A percentile compares a stretch with the other conserved stretches of the same genome.
These are phyloP conservation scores for Rhogogaster chlorosoma DNA, from an alignment of 2,888 invertebrate genomes.

Conservation along the genomic window DNA sequence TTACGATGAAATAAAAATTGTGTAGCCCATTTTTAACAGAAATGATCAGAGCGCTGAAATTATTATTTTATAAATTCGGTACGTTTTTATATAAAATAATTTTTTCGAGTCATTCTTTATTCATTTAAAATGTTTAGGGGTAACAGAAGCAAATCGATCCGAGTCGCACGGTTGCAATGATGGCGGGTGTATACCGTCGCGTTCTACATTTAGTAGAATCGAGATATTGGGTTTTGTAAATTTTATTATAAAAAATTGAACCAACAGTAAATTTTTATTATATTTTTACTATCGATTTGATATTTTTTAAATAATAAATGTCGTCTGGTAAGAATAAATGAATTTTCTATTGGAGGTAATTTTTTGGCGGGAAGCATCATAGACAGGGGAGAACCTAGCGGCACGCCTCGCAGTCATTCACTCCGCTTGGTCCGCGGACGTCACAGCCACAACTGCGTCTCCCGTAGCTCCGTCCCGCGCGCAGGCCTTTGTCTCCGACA, in stretches of 20 bases:
- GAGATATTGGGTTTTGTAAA: slow-evolving; percentile 24
- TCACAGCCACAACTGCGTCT: slow-evolving; percentile 51
- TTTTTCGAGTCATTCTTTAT: slow-evolving; percentile 31
- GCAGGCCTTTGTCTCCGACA: slow-evolving; percentile 67
- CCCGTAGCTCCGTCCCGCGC: slow-evolving; percentile 59
- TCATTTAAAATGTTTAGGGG: slow-evolving; percentile 46
- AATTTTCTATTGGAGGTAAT: slow-evolving; percentile 48
- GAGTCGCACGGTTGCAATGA: slow-evolving; percentile 39
- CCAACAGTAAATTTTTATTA: slow-evolving; percentile 26
- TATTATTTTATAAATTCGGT: not conserved
- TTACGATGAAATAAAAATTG: not conserved
- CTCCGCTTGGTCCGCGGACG: slow-evolving; percentile 50
- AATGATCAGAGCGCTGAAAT: not conserved
- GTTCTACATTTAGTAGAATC: not conserved
- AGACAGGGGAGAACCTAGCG: slow-evolving; percentile 51
- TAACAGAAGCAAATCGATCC: slow-evolving; percentile 51
- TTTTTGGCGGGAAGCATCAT: slow-evolving; percentile 50
- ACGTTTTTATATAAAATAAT: not conserved
- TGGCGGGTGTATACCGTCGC: slow-evolving; percentile 39
- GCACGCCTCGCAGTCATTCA: slow-evolving; percentile 51
- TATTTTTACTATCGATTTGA: slow-evolving; percentile 13
- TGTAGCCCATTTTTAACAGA: not conserved
- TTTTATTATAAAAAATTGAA: slow-evolving; percentile 39
- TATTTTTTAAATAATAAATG: slow-evolving; percentile 35
- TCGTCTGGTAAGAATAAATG: slow-evolving; percentile 1